Evolutionary conservation across 2,797 vertebrate species (phyloP).

Genomic region (Intellagama lesueurii): DNA sequence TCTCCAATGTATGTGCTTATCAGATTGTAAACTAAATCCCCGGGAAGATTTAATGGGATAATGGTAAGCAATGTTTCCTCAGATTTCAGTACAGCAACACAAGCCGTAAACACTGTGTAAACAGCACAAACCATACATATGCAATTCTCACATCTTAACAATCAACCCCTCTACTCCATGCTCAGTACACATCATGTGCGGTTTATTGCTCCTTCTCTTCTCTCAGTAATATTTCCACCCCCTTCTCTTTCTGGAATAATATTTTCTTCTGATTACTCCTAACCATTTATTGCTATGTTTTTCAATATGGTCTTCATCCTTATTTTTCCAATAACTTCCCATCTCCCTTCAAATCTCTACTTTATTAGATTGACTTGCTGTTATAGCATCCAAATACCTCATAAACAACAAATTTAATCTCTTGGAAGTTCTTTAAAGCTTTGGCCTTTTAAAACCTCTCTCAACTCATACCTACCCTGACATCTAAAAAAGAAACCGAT

Average conservation of each 20-base stretch:
- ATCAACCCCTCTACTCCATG: background rate
- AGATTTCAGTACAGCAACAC: background rate
- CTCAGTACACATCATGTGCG: background rate
- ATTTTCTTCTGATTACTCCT: background rate
- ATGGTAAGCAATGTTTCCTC: background rate
- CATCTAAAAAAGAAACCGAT: conserved; percentile 27
- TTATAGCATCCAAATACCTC: background rate
- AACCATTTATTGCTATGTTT: conserved; percentile 17
- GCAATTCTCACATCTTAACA: background rate
- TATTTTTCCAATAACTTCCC: rapidly evolving
- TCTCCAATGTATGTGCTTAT: background rate
- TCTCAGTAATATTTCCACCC: background rate
- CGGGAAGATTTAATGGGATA: background rate
- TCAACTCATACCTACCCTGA: background rate
- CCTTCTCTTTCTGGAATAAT: background rate
- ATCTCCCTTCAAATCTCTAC: background rate
- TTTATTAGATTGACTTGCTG: background rate
- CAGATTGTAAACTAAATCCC: background rate
- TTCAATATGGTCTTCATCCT: background rate
- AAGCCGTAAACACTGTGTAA: background rate
- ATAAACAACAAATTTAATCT: conserved; percentile 22
- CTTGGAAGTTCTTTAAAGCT: background rate
- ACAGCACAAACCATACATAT: background rate
- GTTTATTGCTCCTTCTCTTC: background rate
- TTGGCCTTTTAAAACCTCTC: background rate